Base-by-base conservation (phyloP, 2,113 vertebrate genomes). In the Seriola aureovittata region DNA sequence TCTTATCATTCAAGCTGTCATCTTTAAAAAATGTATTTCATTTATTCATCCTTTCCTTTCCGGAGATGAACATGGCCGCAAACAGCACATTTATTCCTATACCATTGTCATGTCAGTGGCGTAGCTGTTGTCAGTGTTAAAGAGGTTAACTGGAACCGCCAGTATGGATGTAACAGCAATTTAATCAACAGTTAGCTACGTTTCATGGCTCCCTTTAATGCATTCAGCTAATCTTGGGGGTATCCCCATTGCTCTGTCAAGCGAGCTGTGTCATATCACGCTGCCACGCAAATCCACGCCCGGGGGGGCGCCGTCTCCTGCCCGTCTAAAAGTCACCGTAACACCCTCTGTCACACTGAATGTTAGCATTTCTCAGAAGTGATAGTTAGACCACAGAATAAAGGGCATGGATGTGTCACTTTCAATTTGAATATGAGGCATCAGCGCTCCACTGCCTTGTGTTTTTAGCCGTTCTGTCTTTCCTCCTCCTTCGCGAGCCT, bases 271-370 rank as follows among this genome's bases (percentile, higher is more conserved):
- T 94, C 90, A 85, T 87, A 87, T 90, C 85, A 82, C 71, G 67
- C 84, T 78, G 88, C 78, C 67, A 70, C 40, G 40, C 86, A 84
- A 85, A 90, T 85, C 87, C 86, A 84, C 52, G 82, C 82, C 87
- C 79, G 73, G 46, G 54, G 67, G 83, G 91, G 77, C 34, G 21
- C 84, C 29, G 63, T 88, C 69, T 81, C 82, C 75, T 38, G 83
- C 85, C 62, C 74, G 38, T 85, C 75, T 85, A 93, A 93, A 94
- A 93, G 93, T 94, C 92, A 92, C 75, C 34, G 40, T 90, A 90
- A 88, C 91, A 89, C 93, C 91, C 91, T 85, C 88, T 91, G 92
- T 94, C 93, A 94, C 92, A 91, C 82, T 76, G 85, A 93, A 90
- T 89, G 89, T 87, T 90, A 59, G 85, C 85, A 80, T 93, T 92